Conservation (phyloP, 1,140 invertebrate species). For the Anadara kagoshimensis region DNA sequence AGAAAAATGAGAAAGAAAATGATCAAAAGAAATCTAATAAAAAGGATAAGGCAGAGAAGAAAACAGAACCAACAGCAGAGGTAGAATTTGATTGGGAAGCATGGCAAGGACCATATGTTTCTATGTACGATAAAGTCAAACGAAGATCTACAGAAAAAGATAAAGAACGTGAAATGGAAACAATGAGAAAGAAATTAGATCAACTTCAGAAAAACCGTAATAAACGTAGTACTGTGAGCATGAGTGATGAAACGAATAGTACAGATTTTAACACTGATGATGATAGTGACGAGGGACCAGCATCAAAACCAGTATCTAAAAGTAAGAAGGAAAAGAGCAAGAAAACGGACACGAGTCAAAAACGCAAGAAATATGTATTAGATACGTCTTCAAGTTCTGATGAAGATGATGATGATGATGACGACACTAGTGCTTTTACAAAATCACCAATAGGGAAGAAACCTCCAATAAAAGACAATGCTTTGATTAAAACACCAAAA, state of each 20-base stretch:
- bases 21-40: slow-evolving; percentile 39
- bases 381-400: slow-evolving; percentile 4
- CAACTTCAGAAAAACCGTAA: slow-evolving; percentile 86
- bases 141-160: slow-evolving; percentile 86
- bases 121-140: slow-evolving; percentile 99
- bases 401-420: slow-evolving; percentile 16
- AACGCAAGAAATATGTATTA: slow-evolving; percentile 10
- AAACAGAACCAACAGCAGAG: slow-evolving; percentile 75
- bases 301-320: slow-evolving; percentile 12
- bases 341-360: not conserved
- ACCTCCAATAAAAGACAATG: slow-evolving; percentile 24
- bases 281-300: slow-evolving; percentile 10
- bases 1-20: slow-evolving; percentile 31
- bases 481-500: slow-evolving; percentile 35
- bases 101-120: slow-evolving; percentile 81
- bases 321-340: slow-evolving; percentile 6
- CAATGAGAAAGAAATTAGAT: slow-evolving; percentile 90
- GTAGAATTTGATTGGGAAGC: slow-evolving; percentile 48
- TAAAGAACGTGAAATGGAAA: slow-evolving; percentile 82
- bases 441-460: slow-evolving; percentile 23
- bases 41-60: slow-evolving; percentile 41
- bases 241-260: slow-evolving; percentile 2
- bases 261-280: slow-evolving; percentile 12
- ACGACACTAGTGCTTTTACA: slow-evolving; percentile 5
- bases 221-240: slow-evolving; percentile 41